Percentiles rank a stretch among this genome's conserved stretches.
Conservation (phyloP, 2,888 invertebrate species). For the Agapetus fuscipes region DNA sequence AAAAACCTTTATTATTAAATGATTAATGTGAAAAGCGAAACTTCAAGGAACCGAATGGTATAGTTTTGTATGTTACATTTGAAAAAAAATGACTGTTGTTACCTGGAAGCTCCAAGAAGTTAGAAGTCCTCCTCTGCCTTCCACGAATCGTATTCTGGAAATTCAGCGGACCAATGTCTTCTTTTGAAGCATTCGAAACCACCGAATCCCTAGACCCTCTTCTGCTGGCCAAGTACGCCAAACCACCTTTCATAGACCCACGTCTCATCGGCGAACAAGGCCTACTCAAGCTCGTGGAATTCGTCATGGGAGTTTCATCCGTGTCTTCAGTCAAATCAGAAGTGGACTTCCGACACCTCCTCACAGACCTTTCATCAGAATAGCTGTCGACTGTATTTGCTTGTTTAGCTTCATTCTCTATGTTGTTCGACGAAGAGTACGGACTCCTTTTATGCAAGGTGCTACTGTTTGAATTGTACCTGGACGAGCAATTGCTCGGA, state of each 20-base stretch:
- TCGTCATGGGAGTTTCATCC: conserved; percentile 48
- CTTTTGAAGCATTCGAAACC: conserved; percentile 57
- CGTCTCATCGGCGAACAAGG: conserved; percentile 58
- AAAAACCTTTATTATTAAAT: too few relatives aligned
- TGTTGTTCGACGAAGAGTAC: conserved; percentile 38
- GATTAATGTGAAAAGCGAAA: too few relatives aligned
- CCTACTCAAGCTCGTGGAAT: conserved; percentile 51
- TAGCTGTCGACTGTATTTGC: conserved; percentile 41
- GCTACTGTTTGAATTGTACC: conserved; percentile 40
- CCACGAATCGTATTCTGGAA: conserved; percentile 70
- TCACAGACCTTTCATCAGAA: conserved; percentile 29
- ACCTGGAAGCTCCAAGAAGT: conserved; percentile 82
- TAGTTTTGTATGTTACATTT: too few relatives aligned
- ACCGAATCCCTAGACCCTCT: conserved; percentile 75
- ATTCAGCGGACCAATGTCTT: conserved; percentile 71
- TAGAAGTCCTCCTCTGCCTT: conserved; percentile 72
- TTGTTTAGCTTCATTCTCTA: conserved; percentile 39
- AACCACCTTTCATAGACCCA: conserved; percentile 57
- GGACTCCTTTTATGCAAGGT: conserved; percentile 41
- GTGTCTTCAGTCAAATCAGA: conserved; percentile 64
- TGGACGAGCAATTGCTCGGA: conserved; percentile 37
- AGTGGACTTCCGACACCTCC: conserved; percentile 62
- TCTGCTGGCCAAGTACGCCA: conserved; percentile 76
- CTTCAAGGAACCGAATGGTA: too few relatives aligned
- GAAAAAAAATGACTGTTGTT: too few relatives aligned